These are phyloP conservation scores for Lagodon rhomboides DNA, from an alignment of 2,797 vertebrate genomes.

Conservation along the genomic window DNA sequence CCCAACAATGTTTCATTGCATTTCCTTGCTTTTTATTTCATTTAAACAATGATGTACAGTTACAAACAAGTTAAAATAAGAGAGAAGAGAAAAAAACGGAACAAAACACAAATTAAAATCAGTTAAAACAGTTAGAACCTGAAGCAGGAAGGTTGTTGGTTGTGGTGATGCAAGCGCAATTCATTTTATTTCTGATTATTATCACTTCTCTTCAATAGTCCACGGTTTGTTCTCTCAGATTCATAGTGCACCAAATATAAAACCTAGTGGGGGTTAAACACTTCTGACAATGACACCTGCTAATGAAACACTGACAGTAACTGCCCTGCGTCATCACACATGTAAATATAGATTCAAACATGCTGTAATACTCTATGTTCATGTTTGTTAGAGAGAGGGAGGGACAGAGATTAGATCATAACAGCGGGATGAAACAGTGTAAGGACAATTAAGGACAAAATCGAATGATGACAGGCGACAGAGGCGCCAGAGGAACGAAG, in stretches of 20 bases:
- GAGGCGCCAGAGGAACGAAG: background rate
- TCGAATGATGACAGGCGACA: constrained; percentile 24
- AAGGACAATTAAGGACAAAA: constrained; percentile 31
- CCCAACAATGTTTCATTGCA: background rate
- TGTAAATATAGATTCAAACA: background rate
- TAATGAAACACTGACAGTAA: background rate
- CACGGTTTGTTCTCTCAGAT: background rate
- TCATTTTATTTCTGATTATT: background rate
- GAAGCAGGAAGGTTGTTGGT: too few species aligned
- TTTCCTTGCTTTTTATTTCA: too few species aligned
- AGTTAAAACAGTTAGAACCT: too few species aligned
- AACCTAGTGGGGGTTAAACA: background rate
- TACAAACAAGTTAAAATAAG: too few species aligned
- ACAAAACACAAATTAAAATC: too few species aligned
- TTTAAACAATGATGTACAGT: too few species aligned
- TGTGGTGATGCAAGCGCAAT: background rate
- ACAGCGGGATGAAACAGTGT: constrained; percentile 23
- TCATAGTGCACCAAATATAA: background rate
- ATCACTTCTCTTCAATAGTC: background rate
- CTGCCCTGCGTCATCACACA: background rate
- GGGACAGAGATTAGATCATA: constrained; percentile 23
- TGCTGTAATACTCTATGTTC: background rate
- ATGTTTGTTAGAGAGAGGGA: background rate
- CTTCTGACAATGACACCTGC: background rate
- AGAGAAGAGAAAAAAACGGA: too few species aligned